phyloP scores from a whole-genome alignment of 1,140 invertebrate genomes.

The Anagrus nilaparvatae region DNA sequence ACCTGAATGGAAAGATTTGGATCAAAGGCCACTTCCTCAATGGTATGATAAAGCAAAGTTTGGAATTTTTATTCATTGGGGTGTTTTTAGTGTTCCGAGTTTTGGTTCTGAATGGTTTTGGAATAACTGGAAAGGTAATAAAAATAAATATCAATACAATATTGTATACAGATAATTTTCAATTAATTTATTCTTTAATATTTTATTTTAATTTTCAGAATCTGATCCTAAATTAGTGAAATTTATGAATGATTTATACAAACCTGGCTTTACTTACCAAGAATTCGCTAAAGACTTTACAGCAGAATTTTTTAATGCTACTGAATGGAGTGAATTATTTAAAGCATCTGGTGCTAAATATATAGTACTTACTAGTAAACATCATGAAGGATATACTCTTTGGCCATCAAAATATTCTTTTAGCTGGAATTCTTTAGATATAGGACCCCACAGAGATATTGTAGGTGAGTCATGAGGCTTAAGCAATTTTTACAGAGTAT shows the following conservation, averaged over 20 bases:
- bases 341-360: slow-evolving; percentile 72
- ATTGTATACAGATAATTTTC: not conserved
- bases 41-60: slow-evolving; percentile 89
- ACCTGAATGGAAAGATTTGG: slow-evolving; percentile 75
- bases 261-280: slow-evolving; percentile 74
- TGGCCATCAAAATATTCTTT: slow-evolving; percentile 81
- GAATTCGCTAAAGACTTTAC: slow-evolving; percentile 76
- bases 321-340: slow-evolving; percentile 67
- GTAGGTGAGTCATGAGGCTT: too few relatives aligned
- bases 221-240: slow-evolving; percentile 31
- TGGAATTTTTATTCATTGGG: slow-evolving; percentile 91
- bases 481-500: too few relatives aligned
- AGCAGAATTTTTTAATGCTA: slow-evolving; percentile 71
- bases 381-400: slow-evolving; percentile 85
- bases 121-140: slow-evolving; percentile 60
- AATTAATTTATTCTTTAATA: slow-evolving; percentile 4
- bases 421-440: slow-evolving; percentile 82
- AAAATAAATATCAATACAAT: not conserved
- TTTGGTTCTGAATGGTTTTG: slow-evolving; percentile 84
- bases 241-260: slow-evolving; percentile 69
- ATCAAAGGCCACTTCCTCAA: slow-evolving; percentile 65
- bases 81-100: slow-evolving; percentile 81
- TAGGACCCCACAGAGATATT: slow-evolving; percentile 75
- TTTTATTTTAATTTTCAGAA: slow-evolving; percentile 9
- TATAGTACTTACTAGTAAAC: slow-evolving; percentile 84